phyloP scores from a whole-genome alignment of 2,797 vertebrate genomes.

The Pipistrellus pygmaeus region DNA sequence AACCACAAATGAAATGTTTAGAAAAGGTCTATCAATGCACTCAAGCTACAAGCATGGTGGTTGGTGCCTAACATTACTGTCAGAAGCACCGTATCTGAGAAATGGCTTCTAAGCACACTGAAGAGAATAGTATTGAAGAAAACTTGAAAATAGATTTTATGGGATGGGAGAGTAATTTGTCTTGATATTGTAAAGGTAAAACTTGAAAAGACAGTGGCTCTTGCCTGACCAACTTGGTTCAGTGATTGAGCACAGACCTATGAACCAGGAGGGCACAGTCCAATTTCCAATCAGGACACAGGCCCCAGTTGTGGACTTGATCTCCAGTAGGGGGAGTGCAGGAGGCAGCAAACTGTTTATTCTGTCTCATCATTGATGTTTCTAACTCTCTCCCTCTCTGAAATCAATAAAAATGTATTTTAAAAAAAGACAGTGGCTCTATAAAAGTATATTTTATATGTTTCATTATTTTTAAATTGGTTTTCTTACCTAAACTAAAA shows the following conservation, averaged over 20 bases:
- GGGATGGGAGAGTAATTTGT: not conserved
- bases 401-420: too few species aligned
- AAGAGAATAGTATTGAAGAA: not conserved
- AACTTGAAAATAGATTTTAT: not conserved
- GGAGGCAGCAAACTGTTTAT: too few species aligned
- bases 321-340: too few species aligned
- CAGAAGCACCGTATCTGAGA: not conserved
- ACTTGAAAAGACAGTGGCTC: not conserved
- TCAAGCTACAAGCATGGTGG: not conserved
- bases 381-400: too few species aligned
- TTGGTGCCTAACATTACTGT: slow-evolving; percentile 5
- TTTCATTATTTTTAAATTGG: not conserved
- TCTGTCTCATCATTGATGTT: too few species aligned
- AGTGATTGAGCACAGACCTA: too few species aligned
- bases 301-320: too few species aligned
- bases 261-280: too few species aligned
- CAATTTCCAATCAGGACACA: too few species aligned
- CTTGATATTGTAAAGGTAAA: not conserved
- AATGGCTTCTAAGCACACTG: not conserved
- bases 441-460: not conserved
- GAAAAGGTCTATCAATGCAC: slow-evolving; percentile 28
- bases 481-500: slow-evolving; percentile 17
- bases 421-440: not conserved
- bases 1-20: slow-evolving; percentile 66
- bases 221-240: too few species aligned